phyloP scores from a whole-genome alignment of 1,140 invertebrate genomes.

The Papilio polytes region DNA sequence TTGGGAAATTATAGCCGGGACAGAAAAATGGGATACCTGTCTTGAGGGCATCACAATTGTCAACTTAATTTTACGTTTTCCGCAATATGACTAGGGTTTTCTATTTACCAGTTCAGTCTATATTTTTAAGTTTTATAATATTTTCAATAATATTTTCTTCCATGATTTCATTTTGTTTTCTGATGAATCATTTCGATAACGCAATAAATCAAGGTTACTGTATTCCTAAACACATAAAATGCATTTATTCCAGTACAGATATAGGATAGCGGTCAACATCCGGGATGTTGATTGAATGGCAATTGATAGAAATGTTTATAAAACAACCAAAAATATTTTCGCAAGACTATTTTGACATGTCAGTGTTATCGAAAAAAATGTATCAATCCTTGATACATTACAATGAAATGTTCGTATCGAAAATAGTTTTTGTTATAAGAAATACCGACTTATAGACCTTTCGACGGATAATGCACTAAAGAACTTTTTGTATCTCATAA shows the following conservation, averaged over 20 bases:
- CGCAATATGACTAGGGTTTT: neutral
- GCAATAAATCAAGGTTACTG: neutral
- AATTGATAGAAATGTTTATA: conserved; percentile 23
- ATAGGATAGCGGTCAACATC: neutral
- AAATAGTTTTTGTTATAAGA: neutral
- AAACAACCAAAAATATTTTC: neutral
- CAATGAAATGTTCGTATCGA: neutral
- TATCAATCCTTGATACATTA: neutral
- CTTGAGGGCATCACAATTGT: neutral
- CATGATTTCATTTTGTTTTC: neutral
- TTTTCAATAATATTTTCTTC: too few relatives aligned
- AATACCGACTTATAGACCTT: neutral
- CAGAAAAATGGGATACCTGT: neutral
- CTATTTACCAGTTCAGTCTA: neutral
- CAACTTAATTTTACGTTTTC: too few relatives aligned
- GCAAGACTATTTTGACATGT: neutral
- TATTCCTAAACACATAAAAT: neutral
- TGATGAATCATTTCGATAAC: neutral
- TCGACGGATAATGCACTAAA: neutral
- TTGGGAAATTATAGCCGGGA: neutral
- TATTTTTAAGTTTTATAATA: too few relatives aligned
- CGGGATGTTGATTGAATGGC: neutral
- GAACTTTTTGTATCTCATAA: conserved; percentile 18
- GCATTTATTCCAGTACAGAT: neutral
- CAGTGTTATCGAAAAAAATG: neutral